These are phyloP conservation scores for Lasioglossum marginatum DNA, from an alignment of 2,888 invertebrate genomes.

Conservation along the genomic window DNA sequence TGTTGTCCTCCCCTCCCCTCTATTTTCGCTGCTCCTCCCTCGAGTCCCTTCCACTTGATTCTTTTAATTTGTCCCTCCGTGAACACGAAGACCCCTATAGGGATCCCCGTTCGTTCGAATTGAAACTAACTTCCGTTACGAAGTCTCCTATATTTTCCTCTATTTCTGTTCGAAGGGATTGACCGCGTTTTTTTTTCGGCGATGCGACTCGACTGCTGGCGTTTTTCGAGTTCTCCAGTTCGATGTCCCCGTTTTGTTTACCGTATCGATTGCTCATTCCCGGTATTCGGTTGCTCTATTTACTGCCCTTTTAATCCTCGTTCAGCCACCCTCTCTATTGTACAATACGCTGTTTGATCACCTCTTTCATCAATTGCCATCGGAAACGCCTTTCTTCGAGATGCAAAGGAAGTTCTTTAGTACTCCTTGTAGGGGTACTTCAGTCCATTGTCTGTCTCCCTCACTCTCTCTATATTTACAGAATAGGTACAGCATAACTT, in stretches of 20 bases:
- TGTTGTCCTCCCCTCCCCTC: neutral
- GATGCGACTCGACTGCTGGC: neutral
- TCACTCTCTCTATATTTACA: neutral
- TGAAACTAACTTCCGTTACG: neutral
- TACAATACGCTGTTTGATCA: neutral
- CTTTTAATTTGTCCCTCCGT: neutral
- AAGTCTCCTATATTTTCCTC: neutral
- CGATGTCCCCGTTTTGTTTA: slow-evolving; percentile 16
- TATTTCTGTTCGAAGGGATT: neutral
- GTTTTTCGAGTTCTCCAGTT: slow-evolving; percentile 3
- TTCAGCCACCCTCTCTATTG: no score
- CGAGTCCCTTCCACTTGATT: neutral
- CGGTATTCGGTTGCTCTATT: slow-evolving; percentile 3
- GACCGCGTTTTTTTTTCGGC: neutral
- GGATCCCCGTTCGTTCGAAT: neutral
- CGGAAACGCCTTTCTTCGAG: neutral
- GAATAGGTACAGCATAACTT: neutral
- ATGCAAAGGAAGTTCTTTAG: no score
- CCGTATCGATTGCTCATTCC: slow-evolving; percentile 21
- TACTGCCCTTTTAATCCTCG: neutral
- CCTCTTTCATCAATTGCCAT: neutral
- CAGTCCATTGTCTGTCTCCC: neutral
- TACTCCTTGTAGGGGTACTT: neutral
- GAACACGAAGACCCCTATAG: neutral
- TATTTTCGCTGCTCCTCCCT: neutral